Conservation (phyloP, 2,888 invertebrate genomes). For the Microctonus aethiopoides region DNA sequence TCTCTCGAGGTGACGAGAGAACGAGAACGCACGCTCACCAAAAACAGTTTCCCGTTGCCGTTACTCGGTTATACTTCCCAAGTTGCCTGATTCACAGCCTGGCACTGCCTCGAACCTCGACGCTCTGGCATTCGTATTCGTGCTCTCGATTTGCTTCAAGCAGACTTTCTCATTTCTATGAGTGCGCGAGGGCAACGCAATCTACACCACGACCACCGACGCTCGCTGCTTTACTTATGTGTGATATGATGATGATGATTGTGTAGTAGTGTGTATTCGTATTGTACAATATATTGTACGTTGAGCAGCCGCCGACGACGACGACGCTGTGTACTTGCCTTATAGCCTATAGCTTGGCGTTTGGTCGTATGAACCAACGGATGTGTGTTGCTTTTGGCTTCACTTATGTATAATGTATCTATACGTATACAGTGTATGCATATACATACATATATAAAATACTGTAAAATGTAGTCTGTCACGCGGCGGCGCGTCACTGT, state of each 20-base stretch:
- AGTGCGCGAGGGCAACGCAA: conserved; percentile 35
- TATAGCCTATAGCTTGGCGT: too few relatives aligned
- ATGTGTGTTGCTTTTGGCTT: too few relatives aligned
- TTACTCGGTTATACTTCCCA: conserved; percentile 19
- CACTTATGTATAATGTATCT: too few relatives aligned
- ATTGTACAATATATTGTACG: too few relatives aligned
- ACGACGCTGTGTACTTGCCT: background rate
- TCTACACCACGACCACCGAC: conserved; percentile 27
- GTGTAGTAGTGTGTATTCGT: too few relatives aligned
- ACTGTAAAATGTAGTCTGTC: background rate
- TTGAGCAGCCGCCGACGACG: too few relatives aligned
- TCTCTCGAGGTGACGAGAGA: conserved; percentile 20
- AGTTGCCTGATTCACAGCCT: conserved; percentile 29
- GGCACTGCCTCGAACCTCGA: conserved; percentile 35
- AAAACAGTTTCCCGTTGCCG: conserved; percentile 28
- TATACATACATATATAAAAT: too few relatives aligned
- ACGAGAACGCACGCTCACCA: conserved; percentile 24
- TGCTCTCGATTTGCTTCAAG: conserved; percentile 35
- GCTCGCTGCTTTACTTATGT: background rate
- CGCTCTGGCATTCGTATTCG: conserved; percentile 25
- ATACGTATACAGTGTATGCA: too few relatives aligned
- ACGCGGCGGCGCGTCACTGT: conserved; percentile 2
- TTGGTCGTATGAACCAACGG: too few relatives aligned
- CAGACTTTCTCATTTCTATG: conserved; percentile 60
- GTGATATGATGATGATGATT: background rate